A percentile compares a stretch with the other conserved stretches of the same genome.
Evolutionary conservation across 1,140 invertebrate genomes (phyloP).

Genomic region (Acromyrmex echinatior): DNA sequence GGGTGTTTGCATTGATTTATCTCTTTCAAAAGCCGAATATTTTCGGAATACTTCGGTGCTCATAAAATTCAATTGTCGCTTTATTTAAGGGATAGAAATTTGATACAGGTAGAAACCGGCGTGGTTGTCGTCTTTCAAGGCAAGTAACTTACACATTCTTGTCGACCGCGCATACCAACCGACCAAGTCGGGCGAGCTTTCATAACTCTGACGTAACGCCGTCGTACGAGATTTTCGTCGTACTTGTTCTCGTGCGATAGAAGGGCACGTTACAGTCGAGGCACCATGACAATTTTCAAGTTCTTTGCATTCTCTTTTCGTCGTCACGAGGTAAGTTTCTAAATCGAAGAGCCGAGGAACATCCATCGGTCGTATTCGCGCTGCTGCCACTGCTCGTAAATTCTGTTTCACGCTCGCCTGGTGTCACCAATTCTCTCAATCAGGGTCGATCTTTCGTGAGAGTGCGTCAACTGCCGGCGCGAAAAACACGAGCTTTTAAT

Average conservation of each 20-base stretch:
- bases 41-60: neutral
- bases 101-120: neutral
- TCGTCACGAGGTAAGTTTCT: neutral
- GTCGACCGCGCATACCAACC: conserved; percentile 14
- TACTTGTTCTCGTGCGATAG: neutral
- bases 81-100: conserved; percentile 9
- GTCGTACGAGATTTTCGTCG: neutral
- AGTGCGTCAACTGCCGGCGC: neutral
- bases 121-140: neutral
- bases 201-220: neutral
- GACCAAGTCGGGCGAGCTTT: neutral
- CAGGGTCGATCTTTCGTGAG: neutral
- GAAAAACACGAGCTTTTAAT: conserved; percentile 24
- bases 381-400: neutral
- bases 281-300: neutral
- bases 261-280: neutral
- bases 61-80: neutral
- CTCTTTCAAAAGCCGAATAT: neutral
- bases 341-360: neutral
- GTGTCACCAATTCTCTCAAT: neutral
- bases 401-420: neutral
- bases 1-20: neutral
- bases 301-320: neutral
- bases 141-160: conserved; percentile 37
- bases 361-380: conserved; percentile 11